A percentile compares a stretch with the other conserved stretches of the same genome.
Evolutionary conservation across 2,888 invertebrate genomes (phyloP).

Genomic region (Callosobruchus maculatus): DNA sequence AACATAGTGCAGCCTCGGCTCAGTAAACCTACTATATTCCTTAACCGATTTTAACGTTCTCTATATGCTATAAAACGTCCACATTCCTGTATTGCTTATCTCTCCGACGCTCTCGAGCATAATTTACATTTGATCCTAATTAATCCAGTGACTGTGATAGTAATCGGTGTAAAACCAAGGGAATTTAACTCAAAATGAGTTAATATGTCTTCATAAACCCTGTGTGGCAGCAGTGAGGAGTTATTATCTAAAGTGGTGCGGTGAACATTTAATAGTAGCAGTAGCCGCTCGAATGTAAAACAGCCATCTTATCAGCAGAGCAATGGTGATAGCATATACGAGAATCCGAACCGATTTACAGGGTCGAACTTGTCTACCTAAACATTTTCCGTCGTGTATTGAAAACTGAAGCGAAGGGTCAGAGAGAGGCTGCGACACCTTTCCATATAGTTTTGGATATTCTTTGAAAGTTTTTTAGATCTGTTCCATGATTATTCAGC

Average conservation of each 20-base stretch:
- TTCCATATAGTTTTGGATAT: too few relatives aligned
- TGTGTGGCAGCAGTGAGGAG: constrained; percentile 18
- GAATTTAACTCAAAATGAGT: constrained; percentile 22
- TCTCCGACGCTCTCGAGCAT: not conserved
- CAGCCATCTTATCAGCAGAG: constrained; percentile 43
- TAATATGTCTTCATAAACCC: constrained; percentile 23
- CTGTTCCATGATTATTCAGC: too few relatives aligned
- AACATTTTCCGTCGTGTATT: too few relatives aligned
- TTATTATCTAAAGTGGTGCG: constrained; percentile 42
- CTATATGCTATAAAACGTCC: constrained; percentile 4
- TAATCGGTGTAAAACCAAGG: constrained; percentile 18
- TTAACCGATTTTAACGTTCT: too few relatives aligned
- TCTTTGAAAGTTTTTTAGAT: too few relatives aligned
- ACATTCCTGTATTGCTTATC: constrained; percentile 6
- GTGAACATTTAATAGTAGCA: constrained; percentile 43
- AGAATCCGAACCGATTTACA: constrained; percentile 27
- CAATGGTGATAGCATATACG: constrained; percentile 41
- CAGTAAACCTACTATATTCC: too few relatives aligned
- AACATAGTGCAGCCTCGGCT: too few relatives aligned
- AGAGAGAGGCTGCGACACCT: too few relatives aligned
- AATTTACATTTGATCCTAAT: constrained; percentile 6
- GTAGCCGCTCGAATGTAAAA: constrained; percentile 41
- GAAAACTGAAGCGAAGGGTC: too few relatives aligned
- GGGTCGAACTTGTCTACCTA: not conserved
- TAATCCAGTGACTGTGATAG: constrained; percentile 9